phyloP scores from a whole-genome alignment of 1,140 invertebrate species.

The Tetragonula clypearis region DNA sequence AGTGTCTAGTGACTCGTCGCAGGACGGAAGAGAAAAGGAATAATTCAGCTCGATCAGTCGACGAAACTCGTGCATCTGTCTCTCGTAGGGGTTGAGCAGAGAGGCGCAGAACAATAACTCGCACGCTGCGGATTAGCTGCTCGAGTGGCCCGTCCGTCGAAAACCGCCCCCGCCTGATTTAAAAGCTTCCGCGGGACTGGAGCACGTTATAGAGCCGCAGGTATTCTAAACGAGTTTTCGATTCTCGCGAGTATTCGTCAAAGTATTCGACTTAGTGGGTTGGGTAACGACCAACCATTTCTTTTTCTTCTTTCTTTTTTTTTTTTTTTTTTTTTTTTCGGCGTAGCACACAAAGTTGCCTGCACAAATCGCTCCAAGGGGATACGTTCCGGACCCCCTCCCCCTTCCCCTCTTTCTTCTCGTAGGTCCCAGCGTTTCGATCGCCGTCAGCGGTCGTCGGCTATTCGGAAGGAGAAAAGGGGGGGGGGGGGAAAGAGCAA shows the following conservation, averaged over 20 bases:
- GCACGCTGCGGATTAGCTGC: neutral
- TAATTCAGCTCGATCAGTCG: no score
- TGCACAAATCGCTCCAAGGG: slow-evolving; percentile 67
- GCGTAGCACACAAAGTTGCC: slow-evolving; percentile 54
- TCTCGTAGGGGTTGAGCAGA: neutral
- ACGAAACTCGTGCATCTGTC: neutral
- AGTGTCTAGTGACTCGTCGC: no score
- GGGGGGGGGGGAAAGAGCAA: neutral
- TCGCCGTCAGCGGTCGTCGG: slow-evolving; percentile 24
- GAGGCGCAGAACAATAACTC: slow-evolving; percentile 13
- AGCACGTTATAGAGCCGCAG: slow-evolving; percentile 32
- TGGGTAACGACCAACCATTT: slow-evolving; percentile 68
- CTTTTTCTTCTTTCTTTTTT: no score
- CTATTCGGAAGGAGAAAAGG: neutral
- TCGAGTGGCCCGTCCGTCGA: neutral
- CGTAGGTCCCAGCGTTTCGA: slow-evolving; percentile 16
- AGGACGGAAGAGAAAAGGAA: no score
- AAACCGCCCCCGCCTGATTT: slow-evolving; percentile 49
- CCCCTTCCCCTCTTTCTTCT: neutral
- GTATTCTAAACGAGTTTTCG: slow-evolving; percentile 54
- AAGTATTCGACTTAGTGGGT: slow-evolving; percentile 52
- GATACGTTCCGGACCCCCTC: neutral
- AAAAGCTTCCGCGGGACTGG: slow-evolving; percentile 42
- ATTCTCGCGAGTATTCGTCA: slow-evolving; percentile 47
- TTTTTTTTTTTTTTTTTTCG: neutral